These are phyloP conservation scores for human DNA, from an alignment of 2,113 vertebrate species.

Conservation along the genomic window GRCh38 chr5:122709001-122709500, in stretches of 20 bases:
- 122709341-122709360: not conserved
- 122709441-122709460: not conserved
- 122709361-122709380: not conserved
- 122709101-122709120: not conserved
- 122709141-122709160: not conserved
- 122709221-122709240: not conserved
- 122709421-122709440: not conserved
- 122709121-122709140: not conserved
- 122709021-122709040: not conserved
- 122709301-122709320: not conserved
- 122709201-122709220: not conserved
- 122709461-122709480: not conserved
- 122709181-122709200: not conserved
- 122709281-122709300: not conserved
- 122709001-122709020: not conserved
- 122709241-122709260: not conserved
- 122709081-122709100: not conserved
- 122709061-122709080: not conserved
- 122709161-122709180: not conserved
- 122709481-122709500: not conserved
- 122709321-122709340: not conserved
- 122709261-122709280: not conserved
- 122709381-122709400: not conserved
- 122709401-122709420: not conserved
- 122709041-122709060: not conserved